A percentile compares a stretch with the other conserved stretches of the same genome.
Conservation (phyloP, 2,888 invertebrate species). For the Agrenia bidenticulata region DNA sequence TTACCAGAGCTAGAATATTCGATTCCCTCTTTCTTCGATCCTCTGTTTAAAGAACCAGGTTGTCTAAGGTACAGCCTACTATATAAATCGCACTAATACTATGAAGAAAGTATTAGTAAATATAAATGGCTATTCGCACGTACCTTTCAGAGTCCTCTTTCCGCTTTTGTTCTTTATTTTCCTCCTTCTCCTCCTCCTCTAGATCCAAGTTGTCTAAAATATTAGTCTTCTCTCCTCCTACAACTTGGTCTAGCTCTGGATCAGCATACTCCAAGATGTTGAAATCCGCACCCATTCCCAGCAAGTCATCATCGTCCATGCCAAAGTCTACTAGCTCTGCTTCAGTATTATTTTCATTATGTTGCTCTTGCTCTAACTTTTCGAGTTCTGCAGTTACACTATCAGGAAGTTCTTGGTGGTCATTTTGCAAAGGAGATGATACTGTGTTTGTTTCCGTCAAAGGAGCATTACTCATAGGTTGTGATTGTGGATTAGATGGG, state of each 20-base stretch:
- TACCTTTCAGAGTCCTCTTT: conserved; percentile 55
- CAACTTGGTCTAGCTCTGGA: conserved; percentile 81
- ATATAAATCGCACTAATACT: not conserved
- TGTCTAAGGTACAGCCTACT: not conserved
- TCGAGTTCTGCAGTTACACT: conserved; percentile 69
- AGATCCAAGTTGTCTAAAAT: conserved; percentile 82
- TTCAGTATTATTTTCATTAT: conserved; percentile 59
- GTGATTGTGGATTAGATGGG: conserved; percentile 25
- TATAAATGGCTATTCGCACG: not conserved
- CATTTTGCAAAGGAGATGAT: conserved; percentile 21
- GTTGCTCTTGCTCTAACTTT: conserved; percentile 69
- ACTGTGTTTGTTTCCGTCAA: conserved; percentile 4
- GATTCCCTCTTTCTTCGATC: conserved; percentile 6
- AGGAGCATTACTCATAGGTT: conserved; percentile 19
- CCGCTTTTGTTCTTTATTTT: conserved; percentile 58
- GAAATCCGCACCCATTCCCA: conserved; percentile 87
- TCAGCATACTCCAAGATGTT: conserved; percentile 94
- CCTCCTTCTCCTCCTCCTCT: conserved; percentile 71
- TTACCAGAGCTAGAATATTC: conserved; percentile 10
- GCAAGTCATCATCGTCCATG: conserved; percentile 81
- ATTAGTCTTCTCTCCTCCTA: conserved; percentile 77
- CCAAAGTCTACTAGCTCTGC: conserved; percentile 74
- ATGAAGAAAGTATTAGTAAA: not conserved
- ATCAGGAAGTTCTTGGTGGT: conserved; percentile 63
- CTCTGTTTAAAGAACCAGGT: not conserved